phyloP scores from a whole-genome alignment of 2,888 invertebrate species.

The Pristionchus arcanus region DNA sequence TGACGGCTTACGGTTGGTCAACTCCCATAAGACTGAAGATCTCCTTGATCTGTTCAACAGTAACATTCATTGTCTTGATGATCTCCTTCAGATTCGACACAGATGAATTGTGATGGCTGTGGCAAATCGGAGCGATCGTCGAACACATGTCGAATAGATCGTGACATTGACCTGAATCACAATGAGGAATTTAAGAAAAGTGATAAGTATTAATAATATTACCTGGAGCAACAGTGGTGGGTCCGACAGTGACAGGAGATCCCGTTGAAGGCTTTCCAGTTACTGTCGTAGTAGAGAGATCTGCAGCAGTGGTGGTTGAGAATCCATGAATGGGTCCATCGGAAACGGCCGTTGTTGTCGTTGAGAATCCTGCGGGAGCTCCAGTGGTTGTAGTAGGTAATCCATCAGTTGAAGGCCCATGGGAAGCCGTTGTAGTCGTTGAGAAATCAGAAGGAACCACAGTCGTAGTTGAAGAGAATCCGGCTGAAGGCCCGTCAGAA shows the following conservation, averaged over 20 bases:
- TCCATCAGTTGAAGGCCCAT: not conserved
- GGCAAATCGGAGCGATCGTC: conserved; percentile 35
- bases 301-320: not conserved
- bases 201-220: not conserved
- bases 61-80: conserved; percentile 19
- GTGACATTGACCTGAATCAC: not conserved
- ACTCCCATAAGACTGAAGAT: conserved; percentile 24
- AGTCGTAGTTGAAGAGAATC: not conserved
- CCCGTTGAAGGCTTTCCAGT: not conserved
- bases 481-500: not conserved
- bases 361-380: not conserved
- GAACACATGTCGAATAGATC: conserved; percentile 48
- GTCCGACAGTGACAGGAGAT: not conserved
- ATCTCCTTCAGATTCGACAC: conserved; percentile 45
- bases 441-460: not conserved
- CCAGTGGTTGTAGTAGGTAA: too few relatives aligned
- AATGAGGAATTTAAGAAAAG: not conserved
- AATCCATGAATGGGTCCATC: not conserved
- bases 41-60: conserved; percentile 18
- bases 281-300: not conserved
- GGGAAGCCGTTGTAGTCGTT: not conserved
- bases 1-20: not conserved
- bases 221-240: conserved; percentile 5
- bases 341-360: not conserved
- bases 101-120: conserved; percentile 20